A percentile compares a stretch with the other conserved stretches of the same genome.
These are phyloP conservation scores for Ascaphus truei DNA, from an alignment of 2,113 vertebrate genomes.

Conservation along the genomic window DNA sequence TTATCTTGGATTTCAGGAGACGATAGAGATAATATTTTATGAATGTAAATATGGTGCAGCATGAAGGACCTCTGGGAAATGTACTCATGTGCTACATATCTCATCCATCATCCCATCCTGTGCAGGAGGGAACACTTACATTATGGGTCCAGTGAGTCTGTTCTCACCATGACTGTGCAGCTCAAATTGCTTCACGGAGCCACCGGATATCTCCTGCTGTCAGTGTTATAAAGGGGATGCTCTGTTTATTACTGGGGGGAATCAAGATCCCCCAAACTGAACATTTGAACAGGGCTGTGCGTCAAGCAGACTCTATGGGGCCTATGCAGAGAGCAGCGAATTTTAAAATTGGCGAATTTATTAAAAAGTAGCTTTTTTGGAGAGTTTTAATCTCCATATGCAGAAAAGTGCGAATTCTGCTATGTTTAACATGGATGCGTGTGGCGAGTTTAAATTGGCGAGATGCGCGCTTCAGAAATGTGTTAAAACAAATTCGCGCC, in stretches of 20 bases:
- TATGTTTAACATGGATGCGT: too few species aligned
- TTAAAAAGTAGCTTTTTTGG: too few species aligned
- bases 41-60: slow-evolving; percentile 16
- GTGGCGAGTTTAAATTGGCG: too few species aligned
- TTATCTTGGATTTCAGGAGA: neutral
- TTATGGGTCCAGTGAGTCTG: neutral
- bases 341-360: too few species aligned
- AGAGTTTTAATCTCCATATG: too few species aligned
- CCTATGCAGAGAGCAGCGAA: too few species aligned
- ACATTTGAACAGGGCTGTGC: neutral
- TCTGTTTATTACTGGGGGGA: neutral
- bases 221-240: neutral
- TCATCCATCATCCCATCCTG: slow-evolving; percentile 2
- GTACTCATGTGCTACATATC: neutral
- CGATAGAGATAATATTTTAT: slow-evolving; percentile 15
- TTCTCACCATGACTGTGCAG: neutral
- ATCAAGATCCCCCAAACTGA: neutral
- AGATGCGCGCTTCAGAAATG: too few species aligned
- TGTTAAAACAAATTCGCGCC: too few species aligned
- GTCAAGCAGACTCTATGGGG: too few species aligned
- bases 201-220: neutral
- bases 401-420: too few species aligned
- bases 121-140: neutral
- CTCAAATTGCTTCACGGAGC: neutral
- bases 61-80: neutral